A percentile compares a stretch with the other conserved stretches of the same genome.
Conservation (phyloP, 2,113 vertebrate species). For the Solea senegalensis region DNA sequence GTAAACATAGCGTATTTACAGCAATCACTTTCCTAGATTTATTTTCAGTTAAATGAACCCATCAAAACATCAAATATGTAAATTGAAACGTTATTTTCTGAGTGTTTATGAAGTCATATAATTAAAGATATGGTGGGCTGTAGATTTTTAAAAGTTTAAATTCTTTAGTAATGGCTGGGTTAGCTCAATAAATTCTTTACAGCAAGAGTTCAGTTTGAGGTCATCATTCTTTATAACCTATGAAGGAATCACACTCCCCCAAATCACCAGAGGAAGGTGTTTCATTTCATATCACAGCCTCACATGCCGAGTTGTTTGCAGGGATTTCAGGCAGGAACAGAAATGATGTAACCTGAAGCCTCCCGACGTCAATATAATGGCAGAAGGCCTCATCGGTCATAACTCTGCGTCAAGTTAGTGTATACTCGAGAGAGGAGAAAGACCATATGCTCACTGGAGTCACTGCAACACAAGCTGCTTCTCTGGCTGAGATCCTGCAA, state of each 20-base stretch:
- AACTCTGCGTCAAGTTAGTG: constrained; percentile 42
- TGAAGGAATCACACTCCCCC: not conserved
- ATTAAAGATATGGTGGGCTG: too few species aligned
- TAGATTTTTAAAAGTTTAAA: too few species aligned
- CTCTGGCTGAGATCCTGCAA: constrained; percentile 43
- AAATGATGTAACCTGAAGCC: constrained; percentile 36
- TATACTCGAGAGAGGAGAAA: constrained; percentile 38
- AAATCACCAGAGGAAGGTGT: not conserved
- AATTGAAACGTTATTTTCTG: too few species aligned
- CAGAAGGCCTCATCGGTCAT: constrained; percentile 22
- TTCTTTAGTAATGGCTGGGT: too few species aligned
- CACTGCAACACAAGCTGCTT: constrained; percentile 9
- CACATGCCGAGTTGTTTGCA: constrained; percentile 3
- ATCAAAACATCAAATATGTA: too few species aligned
- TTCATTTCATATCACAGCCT: constrained; percentile 39
- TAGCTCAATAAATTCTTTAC: too few species aligned
- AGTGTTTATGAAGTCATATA: too few species aligned
- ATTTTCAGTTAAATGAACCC: too few species aligned
- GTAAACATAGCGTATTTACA: too few species aligned
- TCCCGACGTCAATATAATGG: constrained; percentile 12
- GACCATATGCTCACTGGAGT: constrained; percentile 53
- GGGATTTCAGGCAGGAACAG: constrained; percentile 30
- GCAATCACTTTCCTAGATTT: too few species aligned
- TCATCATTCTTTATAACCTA: not conserved
- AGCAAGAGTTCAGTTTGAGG: too few species aligned